These are phyloP conservation scores for Hassar affinis DNA, from an alignment of 2,113 vertebrate genomes.

Conservation along the genomic window DNA sequence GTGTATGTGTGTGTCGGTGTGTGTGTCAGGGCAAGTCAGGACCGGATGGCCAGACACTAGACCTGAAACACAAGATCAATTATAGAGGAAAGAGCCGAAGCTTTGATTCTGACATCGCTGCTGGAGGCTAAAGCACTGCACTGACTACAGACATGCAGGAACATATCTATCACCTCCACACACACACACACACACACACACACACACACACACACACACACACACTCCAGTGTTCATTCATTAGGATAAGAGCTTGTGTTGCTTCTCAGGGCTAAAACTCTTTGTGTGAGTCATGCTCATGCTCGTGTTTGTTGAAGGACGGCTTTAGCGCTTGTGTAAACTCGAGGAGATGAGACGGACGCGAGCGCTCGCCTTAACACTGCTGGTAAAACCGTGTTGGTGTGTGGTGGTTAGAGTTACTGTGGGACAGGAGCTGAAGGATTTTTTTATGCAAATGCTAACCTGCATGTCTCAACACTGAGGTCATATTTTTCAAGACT, in stretches of 20 bases:
- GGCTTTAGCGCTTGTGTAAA: neutral
- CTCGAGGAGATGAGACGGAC: neutral
- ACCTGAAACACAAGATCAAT: slow-evolving; percentile 60
- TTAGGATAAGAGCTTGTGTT: slow-evolving; percentile 43
- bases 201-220: slow-evolving; percentile 8
- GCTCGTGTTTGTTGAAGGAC: neutral
- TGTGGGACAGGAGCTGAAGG: neutral
- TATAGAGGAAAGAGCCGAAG: slow-evolving; percentile 42
- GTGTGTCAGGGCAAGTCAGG: slow-evolving; percentile 56
- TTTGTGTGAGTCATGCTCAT: neutral
- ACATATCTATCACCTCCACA: slow-evolving; percentile 50
- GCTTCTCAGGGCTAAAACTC: slow-evolving; percentile 11
- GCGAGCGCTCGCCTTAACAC: neutral
- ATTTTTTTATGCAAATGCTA: neutral
- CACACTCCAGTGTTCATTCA: slow-evolving; percentile 29
- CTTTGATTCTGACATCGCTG: slow-evolving; percentile 42
- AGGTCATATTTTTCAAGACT: neutral
- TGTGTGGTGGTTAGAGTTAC: neutral
- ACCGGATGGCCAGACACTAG: slow-evolving; percentile 61
- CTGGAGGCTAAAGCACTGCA: slow-evolving; percentile 50
- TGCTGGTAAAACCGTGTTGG: neutral
- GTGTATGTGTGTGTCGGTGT: neutral
- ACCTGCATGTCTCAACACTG: neutral
- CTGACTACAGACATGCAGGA: slow-evolving; percentile 55
- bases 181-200: slow-evolving; percentile 11